Evolutionary conservation across 2,888 invertebrate species (phyloP), one percentile per base, ranked within the genome.

Genomic region (Alviniconcha strummeri): DNA sequence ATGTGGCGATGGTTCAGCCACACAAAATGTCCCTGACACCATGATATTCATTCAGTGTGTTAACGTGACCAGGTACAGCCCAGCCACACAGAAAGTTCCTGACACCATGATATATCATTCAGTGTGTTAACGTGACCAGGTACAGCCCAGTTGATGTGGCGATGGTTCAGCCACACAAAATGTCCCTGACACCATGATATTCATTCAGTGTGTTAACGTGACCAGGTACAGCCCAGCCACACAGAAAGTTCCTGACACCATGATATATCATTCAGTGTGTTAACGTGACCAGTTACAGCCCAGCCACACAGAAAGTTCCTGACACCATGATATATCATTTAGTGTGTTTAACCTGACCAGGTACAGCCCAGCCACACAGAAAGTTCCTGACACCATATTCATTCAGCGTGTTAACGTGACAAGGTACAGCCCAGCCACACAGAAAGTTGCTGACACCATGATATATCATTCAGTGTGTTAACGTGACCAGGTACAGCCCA

Each of bases 361-460:
- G 15, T 98, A 98, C 94, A 92, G 93, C n/a, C 97, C 98, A 0
- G 99, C 98, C 99, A 0, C 95, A 95, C 87, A 99, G 99, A 93
- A 95, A 95, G 17, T 92, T 93, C 1, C 64, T 64, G 64, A 64
- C 15, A n/a, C 15, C 6, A n/a, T 6, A 17, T 69, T n/a, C 15
- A 69, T 6, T 69, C 69, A 69, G 69, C 1, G 9, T 69, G 6
- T 72, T n/a, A 9, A 72, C 52, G 57, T 77, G n/a, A 77, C 17
- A 54, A 74, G 74, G 52, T 75, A 54, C 55, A 54, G 7, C 6
- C 55, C 55, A 54, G 55, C 82, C 80, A 69, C 57, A 72, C n/a
- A 36, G 1, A 0, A 72, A 36, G 0, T 36, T 36, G 1, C 36
- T 36, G 36, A 36, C 36, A 0, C 54, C 4, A 19, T 19, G 8